Conservation (phyloP, 2,888 invertebrate genomes). For the Xanthia icteritia region DNA sequence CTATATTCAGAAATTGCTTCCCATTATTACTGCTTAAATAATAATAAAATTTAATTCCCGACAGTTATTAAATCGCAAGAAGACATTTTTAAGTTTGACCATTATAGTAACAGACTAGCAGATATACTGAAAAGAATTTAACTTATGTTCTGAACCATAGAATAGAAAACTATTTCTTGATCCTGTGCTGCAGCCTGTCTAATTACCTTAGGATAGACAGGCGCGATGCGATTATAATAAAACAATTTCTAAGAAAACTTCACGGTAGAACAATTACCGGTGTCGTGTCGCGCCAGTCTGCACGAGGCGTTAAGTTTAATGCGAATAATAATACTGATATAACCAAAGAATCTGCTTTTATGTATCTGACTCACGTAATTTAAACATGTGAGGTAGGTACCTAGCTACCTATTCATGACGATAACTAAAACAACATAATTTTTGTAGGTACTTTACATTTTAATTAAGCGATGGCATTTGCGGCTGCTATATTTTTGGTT, state of each 20-base stretch:
- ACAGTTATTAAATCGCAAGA: not conserved
- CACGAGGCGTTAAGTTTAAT: not conserved
- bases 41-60: too few species aligned
- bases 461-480: not conserved
- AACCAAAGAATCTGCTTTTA: not conserved
- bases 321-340: slow-evolving; percentile 12
- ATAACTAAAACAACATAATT: not conserved
- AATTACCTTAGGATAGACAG: not conserved
- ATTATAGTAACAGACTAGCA: not conserved
- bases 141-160: not conserved
- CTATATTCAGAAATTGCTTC: not conserved
- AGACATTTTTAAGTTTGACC: not conserved
- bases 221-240: too few species aligned
- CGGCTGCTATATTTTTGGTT: not conserved
- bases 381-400: not conserved
- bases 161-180: not conserved
- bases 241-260: too few species aligned
- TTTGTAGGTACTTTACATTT: not conserved
- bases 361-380: not conserved
- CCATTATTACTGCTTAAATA: too few species aligned
- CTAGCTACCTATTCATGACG: not conserved
- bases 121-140: not conserved
- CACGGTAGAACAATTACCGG: too few species aligned
- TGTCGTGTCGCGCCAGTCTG: too few species aligned
- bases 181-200: not conserved